These are phyloP conservation scores for Pelvicachromis taeniatus DNA, from an alignment of 2,113 vertebrate species.

Conservation along the genomic window DNA sequence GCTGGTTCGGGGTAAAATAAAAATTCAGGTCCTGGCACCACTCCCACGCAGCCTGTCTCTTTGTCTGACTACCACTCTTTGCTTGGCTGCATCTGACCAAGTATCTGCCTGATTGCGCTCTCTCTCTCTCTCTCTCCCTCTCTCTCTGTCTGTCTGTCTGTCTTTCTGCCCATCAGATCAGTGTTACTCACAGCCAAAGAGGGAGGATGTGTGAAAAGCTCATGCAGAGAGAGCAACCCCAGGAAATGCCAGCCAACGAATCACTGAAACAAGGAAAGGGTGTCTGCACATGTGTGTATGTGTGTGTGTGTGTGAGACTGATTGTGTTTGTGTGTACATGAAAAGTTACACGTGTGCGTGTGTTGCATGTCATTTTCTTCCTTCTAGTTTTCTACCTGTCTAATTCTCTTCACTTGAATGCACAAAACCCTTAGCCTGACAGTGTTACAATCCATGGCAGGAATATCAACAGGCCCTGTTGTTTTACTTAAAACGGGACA, in stretches of 20 bases:
- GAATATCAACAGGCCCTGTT: slow-evolving; percentile 25
- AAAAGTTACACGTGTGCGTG: neutral
- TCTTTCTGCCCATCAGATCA: slow-evolving; percentile 43
- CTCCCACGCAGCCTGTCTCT: slow-evolving; percentile 49
- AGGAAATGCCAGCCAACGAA: slow-evolving; percentile 55
- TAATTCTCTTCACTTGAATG: slow-evolving; percentile 31
- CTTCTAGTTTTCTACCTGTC: slow-evolving; percentile 36
- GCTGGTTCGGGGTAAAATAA: slow-evolving; percentile 31
- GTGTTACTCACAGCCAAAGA: slow-evolving; percentile 41
- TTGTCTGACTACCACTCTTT: slow-evolving; percentile 36
- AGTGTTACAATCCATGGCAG: slow-evolving; percentile 16
- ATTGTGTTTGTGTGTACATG: neutral
- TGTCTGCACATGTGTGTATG: neutral
- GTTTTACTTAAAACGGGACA: neutral
- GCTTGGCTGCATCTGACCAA: slow-evolving; percentile 51
- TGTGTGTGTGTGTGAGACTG: neutral
- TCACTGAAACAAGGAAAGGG: slow-evolving; percentile 43
- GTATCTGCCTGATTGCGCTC: slow-evolving; percentile 53
- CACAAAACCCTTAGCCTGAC: slow-evolving; percentile 11
- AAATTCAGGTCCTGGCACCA: slow-evolving; percentile 37
- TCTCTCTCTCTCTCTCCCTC: neutral
- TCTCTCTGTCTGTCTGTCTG: neutral
- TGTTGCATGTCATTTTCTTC: neutral
- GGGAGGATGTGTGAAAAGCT: slow-evolving; percentile 61
- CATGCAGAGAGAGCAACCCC: slow-evolving; percentile 47